Conservation (phyloP, 1,140 invertebrate species). For the Archivesica marissinica region DNA sequence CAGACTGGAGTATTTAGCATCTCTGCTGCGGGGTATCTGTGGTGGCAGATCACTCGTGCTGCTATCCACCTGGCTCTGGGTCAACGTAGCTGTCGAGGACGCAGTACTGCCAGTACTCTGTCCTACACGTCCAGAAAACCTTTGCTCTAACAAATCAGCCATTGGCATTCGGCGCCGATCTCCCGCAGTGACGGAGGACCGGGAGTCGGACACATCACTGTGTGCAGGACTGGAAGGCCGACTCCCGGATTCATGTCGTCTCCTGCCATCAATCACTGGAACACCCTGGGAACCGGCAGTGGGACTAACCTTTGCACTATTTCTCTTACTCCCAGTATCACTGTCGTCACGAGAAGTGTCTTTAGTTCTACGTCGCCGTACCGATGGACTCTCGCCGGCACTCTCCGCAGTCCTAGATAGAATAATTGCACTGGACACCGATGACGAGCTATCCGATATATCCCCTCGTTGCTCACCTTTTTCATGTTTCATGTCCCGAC, state of each 20-base stretch:
- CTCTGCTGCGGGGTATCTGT: slow-evolving; percentile 35
- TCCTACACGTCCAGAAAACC: slow-evolving; percentile 51
- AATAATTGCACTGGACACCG: slow-evolving; percentile 62
- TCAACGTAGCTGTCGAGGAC: slow-evolving; percentile 53
- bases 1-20: slow-evolving; percentile 49
- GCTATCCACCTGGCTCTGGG: slow-evolving; percentile 57
- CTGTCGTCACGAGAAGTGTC: slow-evolving; percentile 44
- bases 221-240: slow-evolving; percentile 70
- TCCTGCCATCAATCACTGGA: slow-evolving; percentile 73
- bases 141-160: slow-evolving; percentile 68
- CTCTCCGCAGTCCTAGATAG: slow-evolving; percentile 38
- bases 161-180: slow-evolving; percentile 61
- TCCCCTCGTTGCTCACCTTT: slow-evolving; percentile 31
- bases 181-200: neutral
- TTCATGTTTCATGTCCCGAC: slow-evolving; percentile 66
- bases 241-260: slow-evolving; percentile 69
- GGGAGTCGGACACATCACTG: slow-evolving; percentile 30
- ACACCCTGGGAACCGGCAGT: slow-evolving; percentile 57
- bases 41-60: slow-evolving; percentile 54
- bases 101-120: slow-evolving; percentile 50
- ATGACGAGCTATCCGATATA: slow-evolving; percentile 58
- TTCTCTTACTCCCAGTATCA: slow-evolving; percentile 50
- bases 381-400: slow-evolving; percentile 54
- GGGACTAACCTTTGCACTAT: slow-evolving; percentile 52
- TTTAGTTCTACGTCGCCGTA: slow-evolving; percentile 28